Base-by-base conservation (phyloP, 2,113 vertebrate genomes). In the human region DNA sequence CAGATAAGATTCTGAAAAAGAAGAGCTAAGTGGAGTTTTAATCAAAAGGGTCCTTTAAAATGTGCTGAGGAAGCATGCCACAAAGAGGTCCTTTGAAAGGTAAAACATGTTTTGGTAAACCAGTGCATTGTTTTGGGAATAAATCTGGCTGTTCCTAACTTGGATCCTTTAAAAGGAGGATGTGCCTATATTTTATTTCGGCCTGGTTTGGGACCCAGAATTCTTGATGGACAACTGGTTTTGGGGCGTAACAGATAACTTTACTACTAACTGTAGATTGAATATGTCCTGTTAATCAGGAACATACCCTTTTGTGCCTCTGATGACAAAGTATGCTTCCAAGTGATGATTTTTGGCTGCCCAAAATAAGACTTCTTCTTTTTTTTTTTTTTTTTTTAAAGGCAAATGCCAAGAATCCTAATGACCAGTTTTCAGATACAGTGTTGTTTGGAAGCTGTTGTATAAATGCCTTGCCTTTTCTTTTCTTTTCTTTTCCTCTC, bases 391-490 rank as follows among this genome's bases (percentile, higher is more conserved):
- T 32, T 66, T 66, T 17, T 55, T 20, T 82, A 88, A 93, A 89
- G 76, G 85, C 68, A 95, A 70, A 92, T 68, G 52, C n/a, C 40
- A 87, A 79, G 66, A 93, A 75, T 97, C 32, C 32, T 73, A 87
- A 83, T 40, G 38, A 38, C 50, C 76, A 78, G 2, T 76, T 88
- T 90, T 94, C 45, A 82, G 30, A 48, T 75, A 27, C 93, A 14
- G n/a, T 96, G 5, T 96, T 97, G 70, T 27, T 88, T 94, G 23
- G 72, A 97, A 95, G 50, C 61, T 76, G 17, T 87, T 64, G 27
- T 64, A 30, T 64, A 30, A 64, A 30, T 64, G 61, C 61, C 45
- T 45, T 45, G 8, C 45, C 45, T 45, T 45, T 45, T 45, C 45
- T 45, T 45, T 45, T 45, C 52, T 52, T 18, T 52, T 52, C 52